A percentile compares a stretch with the other conserved stretches of the same genome.
Evolutionary conservation across 2,113 vertebrate species (phyloP).

Genomic region (Trogon melanurus): DNA sequence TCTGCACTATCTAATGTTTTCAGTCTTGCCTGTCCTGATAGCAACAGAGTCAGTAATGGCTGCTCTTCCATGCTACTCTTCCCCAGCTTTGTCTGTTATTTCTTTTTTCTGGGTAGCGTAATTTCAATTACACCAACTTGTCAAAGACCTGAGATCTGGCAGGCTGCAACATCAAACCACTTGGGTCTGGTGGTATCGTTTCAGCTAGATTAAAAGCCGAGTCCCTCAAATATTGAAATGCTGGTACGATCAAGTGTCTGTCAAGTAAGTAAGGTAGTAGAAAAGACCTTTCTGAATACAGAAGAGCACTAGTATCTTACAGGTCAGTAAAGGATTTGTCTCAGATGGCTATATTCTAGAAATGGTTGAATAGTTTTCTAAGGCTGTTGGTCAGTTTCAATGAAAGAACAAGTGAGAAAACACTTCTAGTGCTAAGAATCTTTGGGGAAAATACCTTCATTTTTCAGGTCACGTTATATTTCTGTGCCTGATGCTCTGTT

Average conservation of each 20-base stretch:
- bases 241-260: background rate
- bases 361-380: background rate
- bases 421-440: background rate
- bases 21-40: background rate
- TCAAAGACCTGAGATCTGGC: background rate
- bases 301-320: background rate
- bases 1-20: background rate
- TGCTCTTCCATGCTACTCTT: background rate
- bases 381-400: background rate
- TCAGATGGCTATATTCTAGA: background rate
- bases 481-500: background rate
- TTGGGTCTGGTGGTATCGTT: background rate
- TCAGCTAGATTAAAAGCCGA: background rate
- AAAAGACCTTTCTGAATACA: background rate
- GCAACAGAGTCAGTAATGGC: background rate
- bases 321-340: background rate
- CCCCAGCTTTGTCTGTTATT: background rate
- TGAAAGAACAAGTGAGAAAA: background rate
- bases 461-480: background rate
- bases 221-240: background rate
- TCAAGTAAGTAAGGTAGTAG: background rate
- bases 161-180: background rate
- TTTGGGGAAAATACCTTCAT: background rate
- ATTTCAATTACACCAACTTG: background rate
- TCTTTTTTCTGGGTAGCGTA: background rate